Base-by-base conservation (phyloP, 2,888 invertebrate species). In the Drosophila kambysellisi region DNA sequence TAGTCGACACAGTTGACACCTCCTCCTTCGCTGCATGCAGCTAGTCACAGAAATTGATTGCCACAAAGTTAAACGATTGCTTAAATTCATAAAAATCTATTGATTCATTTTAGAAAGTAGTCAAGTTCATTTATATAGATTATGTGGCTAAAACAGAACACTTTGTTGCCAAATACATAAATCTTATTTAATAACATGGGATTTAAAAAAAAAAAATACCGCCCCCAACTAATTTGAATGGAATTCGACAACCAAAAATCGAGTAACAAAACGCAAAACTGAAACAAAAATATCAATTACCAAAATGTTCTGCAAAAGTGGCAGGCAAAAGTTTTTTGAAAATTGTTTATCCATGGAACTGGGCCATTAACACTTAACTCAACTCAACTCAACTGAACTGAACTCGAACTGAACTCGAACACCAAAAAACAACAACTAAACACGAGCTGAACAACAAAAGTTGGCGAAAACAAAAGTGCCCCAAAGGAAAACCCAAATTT, bases 331-430 rank as follows among this genome's bases (percentile, higher is more conserved):
- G 64, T 74, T 80, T 64, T 58, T 71, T 32, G 54, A 46, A 58
- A 83, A 84, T 83, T 84, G 86, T 86, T 88, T 84, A 84, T 70
- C 72, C 72, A 83, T 84, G 86, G 65, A 88, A 86, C 67, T 88
- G 79, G 88, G 88, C 79, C 79, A 79, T 79, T 80, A 80, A 79
- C 79, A 76, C 72, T 25, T 8, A 58, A 68, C 63, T 59, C 53
- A 53, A 57, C 62, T 46, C 51, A 25, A 25, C 25, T 2, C 2
- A 25, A 25, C 25, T 25, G 25, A 25, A 25, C 25, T 25, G 25
- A 25, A 57, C 62, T 46, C 51, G n/a, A n/a, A 25, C 63, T 59
- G 57, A 53, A 57, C 62, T 46, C 51, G 20, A 43, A 33, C 35
- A 51, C 17, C 54, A 30, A 46, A 35, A 51, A 29, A n/a, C 53